Percentiles rank a stretch among this genome's conserved stretches.
phyloP scores from a whole-genome alignment of 2,797 vertebrate species.

The Halcyon chelicuti region DNA sequence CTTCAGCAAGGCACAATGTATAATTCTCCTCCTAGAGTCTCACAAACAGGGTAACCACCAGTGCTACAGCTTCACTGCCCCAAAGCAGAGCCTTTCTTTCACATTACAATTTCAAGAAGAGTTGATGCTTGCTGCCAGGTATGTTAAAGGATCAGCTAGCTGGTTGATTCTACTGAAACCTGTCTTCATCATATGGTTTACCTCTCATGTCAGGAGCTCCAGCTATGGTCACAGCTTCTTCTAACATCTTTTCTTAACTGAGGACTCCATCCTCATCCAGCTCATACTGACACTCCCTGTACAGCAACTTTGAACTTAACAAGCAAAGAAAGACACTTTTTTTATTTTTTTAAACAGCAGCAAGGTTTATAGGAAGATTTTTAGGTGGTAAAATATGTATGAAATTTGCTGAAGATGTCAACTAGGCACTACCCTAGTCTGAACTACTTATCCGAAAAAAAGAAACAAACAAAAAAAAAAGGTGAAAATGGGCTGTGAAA shows the following conservation, averaged over 20 bases:
- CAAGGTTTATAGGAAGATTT: background rate
- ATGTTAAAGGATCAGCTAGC: background rate
- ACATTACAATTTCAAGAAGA: background rate
- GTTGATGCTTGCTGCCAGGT: background rate
- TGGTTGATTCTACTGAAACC: background rate
- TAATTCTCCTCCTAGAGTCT: background rate
- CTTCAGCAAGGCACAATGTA: accelerated
- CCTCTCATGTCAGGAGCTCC: background rate
- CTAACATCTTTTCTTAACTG: background rate
- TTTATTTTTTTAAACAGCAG: background rate
- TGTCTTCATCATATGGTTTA: background rate
- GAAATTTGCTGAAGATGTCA: background rate
- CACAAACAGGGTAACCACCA: background rate
- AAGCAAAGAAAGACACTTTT: background rate
- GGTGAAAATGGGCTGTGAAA: background rate
- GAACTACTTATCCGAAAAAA: background rate
- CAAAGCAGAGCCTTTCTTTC: background rate
- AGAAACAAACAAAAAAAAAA: background rate
- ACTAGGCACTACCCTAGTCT: background rate
- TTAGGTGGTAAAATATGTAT: background rate
- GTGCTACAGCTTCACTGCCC: background rate
- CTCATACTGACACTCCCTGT: background rate
- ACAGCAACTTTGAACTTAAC: background rate
- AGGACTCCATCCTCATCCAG: background rate
- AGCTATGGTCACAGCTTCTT: background rate